Evolutionary conservation across 2,797 vertebrate genomes (phyloP).

Genomic region (Gymnodraco acuticeps): DNA sequence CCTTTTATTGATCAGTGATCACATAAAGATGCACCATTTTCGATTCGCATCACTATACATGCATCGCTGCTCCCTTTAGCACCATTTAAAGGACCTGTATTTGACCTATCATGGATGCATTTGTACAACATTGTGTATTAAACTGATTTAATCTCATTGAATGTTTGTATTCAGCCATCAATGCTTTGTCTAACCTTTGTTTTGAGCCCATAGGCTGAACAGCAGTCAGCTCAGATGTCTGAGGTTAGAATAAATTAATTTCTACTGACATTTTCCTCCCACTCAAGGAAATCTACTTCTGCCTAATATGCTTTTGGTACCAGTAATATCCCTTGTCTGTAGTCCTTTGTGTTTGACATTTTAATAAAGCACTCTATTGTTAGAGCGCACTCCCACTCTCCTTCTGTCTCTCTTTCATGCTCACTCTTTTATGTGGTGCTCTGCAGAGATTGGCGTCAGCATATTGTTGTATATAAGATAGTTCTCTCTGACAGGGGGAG

Average conservation of each 20-base stretch:
- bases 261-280: slow-evolving; percentile 63
- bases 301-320: slow-evolving; percentile 71
- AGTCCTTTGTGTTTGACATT: slow-evolving; percentile 76
- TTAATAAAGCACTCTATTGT: slow-evolving; percentile 74
- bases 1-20: not conserved
- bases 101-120: not conserved
- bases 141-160: not conserved
- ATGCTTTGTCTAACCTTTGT: slow-evolving; percentile 24
- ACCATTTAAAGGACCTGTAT: not conserved
- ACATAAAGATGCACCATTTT: not conserved
- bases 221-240: slow-evolving; percentile 42
- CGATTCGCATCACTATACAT: not conserved
- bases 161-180: slow-evolving; percentile 1
- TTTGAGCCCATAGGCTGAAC: slow-evolving; percentile 14
- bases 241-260: slow-evolving; percentile 61
- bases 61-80: too few species aligned
- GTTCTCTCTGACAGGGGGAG: slow-evolving; percentile 53
- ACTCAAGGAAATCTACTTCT: slow-evolving; percentile 62
- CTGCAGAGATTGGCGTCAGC: slow-evolving; percentile 66
- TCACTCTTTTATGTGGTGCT: slow-evolving; percentile 60
- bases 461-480: slow-evolving; percentile 61
- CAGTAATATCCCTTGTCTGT: slow-evolving; percentile 65
- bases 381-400: slow-evolving; percentile 69
- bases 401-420: slow-evolving; percentile 62
- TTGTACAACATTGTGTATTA: not conserved